Conservation (phyloP, 53 echinoderm and acorn worm genomes). For the Pentamera pediparva region DNA sequence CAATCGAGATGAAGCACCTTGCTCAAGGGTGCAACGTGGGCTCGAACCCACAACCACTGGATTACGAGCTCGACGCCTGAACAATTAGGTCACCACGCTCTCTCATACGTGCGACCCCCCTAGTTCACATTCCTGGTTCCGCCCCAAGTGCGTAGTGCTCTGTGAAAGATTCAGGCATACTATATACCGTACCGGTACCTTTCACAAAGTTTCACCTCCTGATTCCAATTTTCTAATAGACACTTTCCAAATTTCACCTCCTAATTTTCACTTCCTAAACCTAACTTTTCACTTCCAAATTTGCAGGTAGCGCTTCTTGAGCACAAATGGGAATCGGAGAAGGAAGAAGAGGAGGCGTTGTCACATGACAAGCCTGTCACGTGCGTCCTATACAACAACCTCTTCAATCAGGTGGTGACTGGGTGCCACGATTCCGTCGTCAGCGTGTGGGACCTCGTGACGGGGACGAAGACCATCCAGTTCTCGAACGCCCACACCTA, state of each 20-base stretch:
- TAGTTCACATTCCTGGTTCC: too few relatives aligned
- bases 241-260: neutral
- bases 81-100: too few relatives aligned
- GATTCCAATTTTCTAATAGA: neutral
- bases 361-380: conserved; percentile 88
- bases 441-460: conserved; percentile 91
- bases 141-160: too few relatives aligned
- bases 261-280: too few relatives aligned
- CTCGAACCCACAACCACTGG: too few relatives aligned
- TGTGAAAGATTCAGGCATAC: too few relatives aligned
- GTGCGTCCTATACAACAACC: conserved; percentile 75
- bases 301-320: conserved; percentile 76
- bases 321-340: conserved; percentile 88
- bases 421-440: conserved; percentile 92
- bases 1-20: too few relatives aligned
- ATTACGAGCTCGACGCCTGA: too few relatives aligned
- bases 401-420: conserved; percentile 93
- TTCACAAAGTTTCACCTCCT: too few relatives aligned
- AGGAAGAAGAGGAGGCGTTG: conserved; percentile 80
- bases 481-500: conserved; percentile 92
- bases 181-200: too few relatives aligned
- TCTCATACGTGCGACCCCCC: too few relatives aligned
- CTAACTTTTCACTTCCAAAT: neutral
- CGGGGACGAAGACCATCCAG: conserved; percentile 93
- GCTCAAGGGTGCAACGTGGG: too few relatives aligned